These are phyloP conservation scores for Oceanites oceanicus DNA, from an alignment of 2,113 vertebrate genomes.

Conservation along the genomic window DNA sequence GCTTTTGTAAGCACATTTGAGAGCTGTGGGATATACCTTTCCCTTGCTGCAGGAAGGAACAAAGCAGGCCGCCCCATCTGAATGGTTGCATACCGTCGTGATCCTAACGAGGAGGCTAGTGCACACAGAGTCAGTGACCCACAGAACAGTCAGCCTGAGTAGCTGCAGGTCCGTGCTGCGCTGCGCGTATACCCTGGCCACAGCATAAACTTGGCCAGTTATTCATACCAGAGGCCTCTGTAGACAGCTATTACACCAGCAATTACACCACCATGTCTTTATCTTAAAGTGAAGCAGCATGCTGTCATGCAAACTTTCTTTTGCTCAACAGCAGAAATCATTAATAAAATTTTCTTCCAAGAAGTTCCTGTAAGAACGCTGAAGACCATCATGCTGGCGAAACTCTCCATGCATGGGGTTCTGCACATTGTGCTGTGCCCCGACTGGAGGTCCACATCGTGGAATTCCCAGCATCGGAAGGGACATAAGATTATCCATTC, in stretches of 20 bases:
- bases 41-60: background rate
- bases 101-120: background rate
- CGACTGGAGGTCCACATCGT: rapidly evolving
- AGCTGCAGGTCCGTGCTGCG: background rate
- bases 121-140: background rate
- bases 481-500: background rate
- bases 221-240: background rate
- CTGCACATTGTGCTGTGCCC: background rate
- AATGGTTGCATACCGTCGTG: rapidly evolving
- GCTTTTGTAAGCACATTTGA: background rate
- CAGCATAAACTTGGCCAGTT: background rate
- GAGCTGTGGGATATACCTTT: background rate
- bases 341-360: background rate
- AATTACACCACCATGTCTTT: background rate
- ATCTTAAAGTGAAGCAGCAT: background rate
- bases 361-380: background rate
- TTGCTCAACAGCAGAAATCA: background rate
- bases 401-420: background rate
- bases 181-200: rapidly evolving
- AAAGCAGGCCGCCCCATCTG: background rate
- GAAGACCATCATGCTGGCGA: rapidly evolving
- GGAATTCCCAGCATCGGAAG: background rate
- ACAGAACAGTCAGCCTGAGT: no score
- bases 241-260: background rate
- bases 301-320: background rate